phyloP scores from a whole-genome alignment of 2,797 vertebrate species.

The Adrianichthys oophorus region DNA sequence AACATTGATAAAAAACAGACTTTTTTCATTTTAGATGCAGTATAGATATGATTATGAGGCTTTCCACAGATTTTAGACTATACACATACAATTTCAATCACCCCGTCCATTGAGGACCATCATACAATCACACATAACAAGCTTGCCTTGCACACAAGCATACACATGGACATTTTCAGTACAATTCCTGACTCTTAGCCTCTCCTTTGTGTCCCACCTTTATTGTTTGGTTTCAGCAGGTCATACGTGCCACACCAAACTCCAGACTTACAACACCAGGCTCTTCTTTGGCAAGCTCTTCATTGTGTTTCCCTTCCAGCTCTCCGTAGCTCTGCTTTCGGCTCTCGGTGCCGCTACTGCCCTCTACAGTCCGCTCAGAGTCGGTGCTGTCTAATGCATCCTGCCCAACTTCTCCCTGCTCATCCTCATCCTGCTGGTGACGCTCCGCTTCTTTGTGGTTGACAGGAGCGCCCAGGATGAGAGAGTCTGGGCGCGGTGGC shows the following conservation, averaged over 20 bases:
- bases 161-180: slow-evolving; percentile 25
- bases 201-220: slow-evolving; percentile 37
- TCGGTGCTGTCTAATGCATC: slow-evolving; percentile 73
- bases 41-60: slow-evolving; percentile 64
- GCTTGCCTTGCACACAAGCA: slow-evolving; percentile 10
- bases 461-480: slow-evolving; percentile 80
- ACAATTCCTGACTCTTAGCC: slow-evolving; percentile 23
- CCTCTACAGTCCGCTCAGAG: slow-evolving; percentile 89
- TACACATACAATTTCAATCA: slow-evolving; percentile 56
- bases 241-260: slow-evolving; percentile 95
- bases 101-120: slow-evolving; percentile 38
- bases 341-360: slow-evolving; percentile 89
- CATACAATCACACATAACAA: slow-evolving; percentile 45
- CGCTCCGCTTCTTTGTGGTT: slow-evolving; percentile 85
- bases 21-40: slow-evolving; percentile 53
- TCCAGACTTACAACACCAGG: slow-evolving; percentile 92
- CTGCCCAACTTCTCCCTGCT: slow-evolving; percentile 76
- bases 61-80: slow-evolving; percentile 64
- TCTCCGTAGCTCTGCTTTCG: slow-evolving; percentile 90
- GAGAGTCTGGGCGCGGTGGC: slow-evolving; percentile 71
- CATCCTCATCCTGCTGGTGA: slow-evolving; percentile 71
- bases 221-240: slow-evolving; percentile 80
- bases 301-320: slow-evolving; percentile 66
- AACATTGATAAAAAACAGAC: slow-evolving; percentile 66
- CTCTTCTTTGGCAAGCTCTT: slow-evolving; percentile 82